A percentile compares a stretch with the other conserved stretches of the same genome.
Conservation (phyloP, 2,113 vertebrate species). For the Carassius auratus region DNA sequence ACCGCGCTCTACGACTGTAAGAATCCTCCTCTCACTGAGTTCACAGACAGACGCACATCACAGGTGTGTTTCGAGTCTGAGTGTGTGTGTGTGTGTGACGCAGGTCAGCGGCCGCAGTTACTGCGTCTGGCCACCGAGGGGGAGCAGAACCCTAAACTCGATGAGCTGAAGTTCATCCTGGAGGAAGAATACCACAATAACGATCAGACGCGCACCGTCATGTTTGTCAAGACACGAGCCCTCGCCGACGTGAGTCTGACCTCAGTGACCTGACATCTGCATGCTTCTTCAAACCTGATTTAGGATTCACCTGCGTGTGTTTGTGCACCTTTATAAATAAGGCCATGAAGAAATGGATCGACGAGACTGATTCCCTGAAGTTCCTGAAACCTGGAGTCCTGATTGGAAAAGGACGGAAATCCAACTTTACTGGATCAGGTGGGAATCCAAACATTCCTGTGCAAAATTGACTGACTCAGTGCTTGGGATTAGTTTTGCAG, state of each 20-base stretch:
- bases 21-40: too few species aligned
- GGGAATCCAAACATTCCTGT: neutral
- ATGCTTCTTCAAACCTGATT: neutral
- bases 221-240: slow-evolving; percentile 81
- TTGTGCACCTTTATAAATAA: slow-evolving; percentile 42
- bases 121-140: slow-evolving; percentile 11
- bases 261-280: neutral
- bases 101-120: slow-evolving; percentile 45
- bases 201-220: slow-evolving; percentile 63
- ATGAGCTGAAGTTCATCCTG: slow-evolving; percentile 43
- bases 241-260: slow-evolving; percentile 73
- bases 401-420: slow-evolving; percentile 73
- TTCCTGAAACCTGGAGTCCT: slow-evolving; percentile 74
- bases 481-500: neutral
- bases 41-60: too few species aligned
- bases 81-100: neutral
- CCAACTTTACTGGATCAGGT: slow-evolving; percentile 63
- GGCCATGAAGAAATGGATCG: slow-evolving; percentile 82
- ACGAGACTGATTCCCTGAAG: slow-evolving; percentile 71
- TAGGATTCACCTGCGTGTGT: neutral
- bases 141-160: slow-evolving; percentile 50
- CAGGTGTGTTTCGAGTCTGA: neutral
- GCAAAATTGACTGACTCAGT: too few species aligned
- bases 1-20: slow-evolving; percentile 75
- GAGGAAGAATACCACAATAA: slow-evolving; percentile 50